Conservation (phyloP, 2,888 invertebrate genomes). For the Stenotaenia linearis region DNA sequence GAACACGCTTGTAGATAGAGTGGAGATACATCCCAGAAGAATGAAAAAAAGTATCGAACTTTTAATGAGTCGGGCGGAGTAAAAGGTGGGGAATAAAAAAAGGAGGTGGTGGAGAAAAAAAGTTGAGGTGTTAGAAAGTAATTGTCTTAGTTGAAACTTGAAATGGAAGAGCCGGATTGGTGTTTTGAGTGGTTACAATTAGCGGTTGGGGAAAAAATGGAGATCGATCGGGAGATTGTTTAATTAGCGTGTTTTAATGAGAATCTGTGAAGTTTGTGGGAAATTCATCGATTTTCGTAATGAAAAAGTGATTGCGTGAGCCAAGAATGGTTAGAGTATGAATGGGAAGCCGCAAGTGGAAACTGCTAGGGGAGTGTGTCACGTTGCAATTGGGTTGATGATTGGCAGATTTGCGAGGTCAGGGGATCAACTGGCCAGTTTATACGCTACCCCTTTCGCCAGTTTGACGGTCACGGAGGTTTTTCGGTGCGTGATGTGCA, state of each 20-base stretch:
- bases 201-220: neutral
- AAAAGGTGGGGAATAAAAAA: neutral
- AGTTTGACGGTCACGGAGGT: neutral
- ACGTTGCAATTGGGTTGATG: neutral
- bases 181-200: neutral
- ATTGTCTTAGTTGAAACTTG: neutral
- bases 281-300: too few relatives aligned
- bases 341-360: neutral
- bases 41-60: neutral
- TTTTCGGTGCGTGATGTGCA: neutral
- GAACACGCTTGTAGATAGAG: slow-evolving; percentile 9
- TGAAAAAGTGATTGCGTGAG: too few relatives aligned
- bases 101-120: neutral
- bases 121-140: slow-evolving; percentile 2
- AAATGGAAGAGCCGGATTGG: neutral
- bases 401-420: neutral
- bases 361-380: neutral
- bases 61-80: slow-evolving; percentile 7
- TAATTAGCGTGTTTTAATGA: too few relatives aligned
- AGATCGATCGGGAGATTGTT: neutral
- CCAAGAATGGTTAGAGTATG: neutral
- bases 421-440: neutral
- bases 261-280: too few relatives aligned
- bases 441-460: neutral
- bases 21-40: slow-evolving; percentile 15